These are phyloP conservation scores for Chaetops frenatus DNA, from an alignment of 2,113 vertebrate species.

Conservation along the genomic window DNA sequence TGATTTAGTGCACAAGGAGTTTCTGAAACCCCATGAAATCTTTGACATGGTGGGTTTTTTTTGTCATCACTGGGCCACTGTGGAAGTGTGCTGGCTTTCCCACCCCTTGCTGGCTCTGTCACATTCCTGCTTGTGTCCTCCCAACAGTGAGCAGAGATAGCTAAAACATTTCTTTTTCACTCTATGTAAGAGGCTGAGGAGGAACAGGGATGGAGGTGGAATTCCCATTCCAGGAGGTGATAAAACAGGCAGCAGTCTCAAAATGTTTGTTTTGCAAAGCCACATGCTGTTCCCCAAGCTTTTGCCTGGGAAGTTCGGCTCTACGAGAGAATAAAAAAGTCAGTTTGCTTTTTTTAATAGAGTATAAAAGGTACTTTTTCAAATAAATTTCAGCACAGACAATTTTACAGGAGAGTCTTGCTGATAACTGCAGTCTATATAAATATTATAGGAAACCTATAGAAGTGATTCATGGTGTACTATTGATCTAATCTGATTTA, in stretches of 20 bases:
- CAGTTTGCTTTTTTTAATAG: background rate
- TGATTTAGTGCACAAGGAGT: conserved; percentile 60
- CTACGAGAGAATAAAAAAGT: background rate
- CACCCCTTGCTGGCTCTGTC: background rate
- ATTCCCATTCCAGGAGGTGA: background rate
- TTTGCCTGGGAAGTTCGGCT: background rate
- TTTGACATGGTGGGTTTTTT: background rate
- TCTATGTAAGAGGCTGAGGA: background rate
- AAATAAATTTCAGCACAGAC: conserved; percentile 11
- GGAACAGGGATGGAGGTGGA: background rate
- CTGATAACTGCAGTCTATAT: conserved; percentile 23
- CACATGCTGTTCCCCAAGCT: background rate
- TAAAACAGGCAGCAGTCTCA: background rate
- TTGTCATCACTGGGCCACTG: background rate
- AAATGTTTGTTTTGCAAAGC: background rate
- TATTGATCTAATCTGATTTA: conserved; percentile 52
- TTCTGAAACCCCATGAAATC: conserved; percentile 17
- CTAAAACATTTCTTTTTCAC: background rate
- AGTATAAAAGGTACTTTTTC: conserved; percentile 15
- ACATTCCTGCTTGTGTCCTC: background rate
- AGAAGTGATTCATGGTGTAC: conserved; percentile 24
- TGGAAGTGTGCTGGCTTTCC: background rate
- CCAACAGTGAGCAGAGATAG: background rate
- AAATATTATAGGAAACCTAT: conserved; percentile 50
- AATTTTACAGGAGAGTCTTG: conserved; percentile 21